A percentile compares a stretch with the other conserved stretches of the same genome.
Evolutionary conservation across 1,140 invertebrate species (phyloP).

Genomic region (Theocolax elegans): DNA sequence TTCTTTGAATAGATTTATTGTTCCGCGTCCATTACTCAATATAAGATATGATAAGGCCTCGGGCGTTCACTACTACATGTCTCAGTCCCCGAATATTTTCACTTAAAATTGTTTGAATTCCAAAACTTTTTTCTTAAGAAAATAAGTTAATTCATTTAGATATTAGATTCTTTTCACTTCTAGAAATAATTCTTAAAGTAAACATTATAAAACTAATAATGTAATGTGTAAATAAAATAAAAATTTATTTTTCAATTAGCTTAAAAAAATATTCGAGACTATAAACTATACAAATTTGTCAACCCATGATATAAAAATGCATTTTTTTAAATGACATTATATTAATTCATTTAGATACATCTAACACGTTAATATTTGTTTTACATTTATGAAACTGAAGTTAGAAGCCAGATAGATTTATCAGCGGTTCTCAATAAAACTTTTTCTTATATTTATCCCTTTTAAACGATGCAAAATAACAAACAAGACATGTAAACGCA

Average conservation of each 20-base stretch:
- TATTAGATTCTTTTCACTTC: no score
- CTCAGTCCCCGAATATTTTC: constrained; percentile 57
- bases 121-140: constrained; percentile 3
- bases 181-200: constrained; percentile 6
- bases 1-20: constrained; percentile 51
- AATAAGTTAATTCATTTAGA: neutral
- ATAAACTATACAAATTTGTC: constrained; percentile 57
- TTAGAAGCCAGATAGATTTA: no score
- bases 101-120: constrained; percentile 30
- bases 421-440: no score
- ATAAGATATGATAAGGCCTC: constrained; percentile 64
- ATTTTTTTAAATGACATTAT: constrained; percentile 57
- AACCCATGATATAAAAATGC: constrained; percentile 62
- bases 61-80: constrained; percentile 62
- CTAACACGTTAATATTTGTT: constrained; percentile 51
- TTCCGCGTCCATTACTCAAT: constrained; percentile 58
- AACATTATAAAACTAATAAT: constrained; percentile 10
- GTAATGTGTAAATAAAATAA: constrained; percentile 12
- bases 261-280: constrained; percentile 59
- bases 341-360: constrained; percentile 54
- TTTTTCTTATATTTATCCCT: no score
- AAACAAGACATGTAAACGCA: no score
- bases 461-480: no score
- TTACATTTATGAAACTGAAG: no score
- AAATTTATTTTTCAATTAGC: constrained; percentile 26